Evolutionary conservation across 2,888 invertebrate species (phyloP).

Genomic region (Altica lythri): DNA sequence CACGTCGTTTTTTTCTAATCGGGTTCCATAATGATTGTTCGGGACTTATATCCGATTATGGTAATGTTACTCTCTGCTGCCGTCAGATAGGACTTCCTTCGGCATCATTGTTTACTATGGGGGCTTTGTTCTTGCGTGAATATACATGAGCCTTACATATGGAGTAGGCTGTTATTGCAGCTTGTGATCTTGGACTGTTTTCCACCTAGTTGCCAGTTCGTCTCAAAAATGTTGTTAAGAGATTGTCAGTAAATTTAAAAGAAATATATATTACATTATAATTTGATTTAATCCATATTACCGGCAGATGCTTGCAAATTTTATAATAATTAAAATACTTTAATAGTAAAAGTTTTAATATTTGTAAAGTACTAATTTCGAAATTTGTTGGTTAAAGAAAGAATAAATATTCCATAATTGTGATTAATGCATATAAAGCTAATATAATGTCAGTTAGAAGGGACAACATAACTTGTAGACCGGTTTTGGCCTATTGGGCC

Average conservation of each 20-base stretch:
- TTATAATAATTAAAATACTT: too few species aligned
- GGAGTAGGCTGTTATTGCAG: conserved; percentile 54
- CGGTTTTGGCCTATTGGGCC: too few species aligned
- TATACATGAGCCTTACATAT: conserved; percentile 59
- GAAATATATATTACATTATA: too few species aligned
- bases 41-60: conserved; percentile 57
- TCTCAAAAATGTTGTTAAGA: conserved; percentile 10
- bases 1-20: conserved; percentile 51
- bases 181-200: conserved; percentile 31
- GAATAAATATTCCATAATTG: too few species aligned
- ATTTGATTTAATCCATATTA: too few species aligned
- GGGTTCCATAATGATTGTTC: conserved; percentile 53
- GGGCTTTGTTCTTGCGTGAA: conserved; percentile 56
- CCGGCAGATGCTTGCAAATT: too few species aligned
- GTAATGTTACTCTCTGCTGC: conserved; percentile 54
- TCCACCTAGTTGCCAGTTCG: conserved; percentile 28
- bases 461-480: too few species aligned
- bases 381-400: too few species aligned
- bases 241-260: not conserved
- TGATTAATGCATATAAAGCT: too few species aligned
- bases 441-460: too few species aligned
- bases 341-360: too few species aligned
- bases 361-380: too few species aligned
- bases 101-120: conserved; percentile 56
- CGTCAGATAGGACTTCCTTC: conserved; percentile 52